Evolutionary conservation across 2,113 vertebrate genomes (phyloP).

Genomic region (Isurus oxyrinchus): DNA sequence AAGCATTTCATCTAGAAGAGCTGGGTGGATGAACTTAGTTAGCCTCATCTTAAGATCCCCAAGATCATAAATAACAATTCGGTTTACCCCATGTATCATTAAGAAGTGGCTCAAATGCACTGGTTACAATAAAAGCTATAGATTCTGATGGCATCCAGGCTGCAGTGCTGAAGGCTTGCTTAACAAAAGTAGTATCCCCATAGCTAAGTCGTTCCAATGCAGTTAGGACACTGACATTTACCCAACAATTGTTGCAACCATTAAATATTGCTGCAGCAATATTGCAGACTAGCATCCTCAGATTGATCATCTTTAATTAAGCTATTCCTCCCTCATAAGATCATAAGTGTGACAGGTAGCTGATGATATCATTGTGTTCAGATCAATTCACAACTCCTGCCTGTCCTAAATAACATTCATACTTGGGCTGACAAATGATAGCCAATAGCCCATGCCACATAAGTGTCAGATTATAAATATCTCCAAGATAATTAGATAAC

Average conservation of each 20-base stretch:
- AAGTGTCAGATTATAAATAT: background rate
- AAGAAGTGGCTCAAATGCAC: too few species aligned
- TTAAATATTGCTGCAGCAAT: background rate
- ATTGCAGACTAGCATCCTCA: background rate
- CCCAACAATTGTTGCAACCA: background rate
- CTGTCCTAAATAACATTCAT: background rate
- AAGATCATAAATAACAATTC: too few species aligned
- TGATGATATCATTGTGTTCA: background rate
- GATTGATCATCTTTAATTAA: background rate
- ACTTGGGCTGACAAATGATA: background rate
- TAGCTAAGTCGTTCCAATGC: background rate
- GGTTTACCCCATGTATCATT: too few species aligned
- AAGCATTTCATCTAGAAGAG: too few species aligned
- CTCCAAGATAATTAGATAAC: background rate
- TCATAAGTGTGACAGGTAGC: background rate
- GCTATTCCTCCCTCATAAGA: background rate
- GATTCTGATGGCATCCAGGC: too few species aligned
- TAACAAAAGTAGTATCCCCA: too few species aligned
- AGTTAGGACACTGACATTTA: background rate
- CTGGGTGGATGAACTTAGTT: too few species aligned
- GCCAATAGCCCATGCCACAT: background rate
- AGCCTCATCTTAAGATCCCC: too few species aligned
- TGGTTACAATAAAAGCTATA: too few species aligned
- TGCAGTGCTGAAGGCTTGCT: too few species aligned
- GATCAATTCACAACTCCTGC: background rate